Base-by-base conservation (phyloP, 2,797 vertebrate genomes). In the Phrynocephalus forsythii region DNA sequence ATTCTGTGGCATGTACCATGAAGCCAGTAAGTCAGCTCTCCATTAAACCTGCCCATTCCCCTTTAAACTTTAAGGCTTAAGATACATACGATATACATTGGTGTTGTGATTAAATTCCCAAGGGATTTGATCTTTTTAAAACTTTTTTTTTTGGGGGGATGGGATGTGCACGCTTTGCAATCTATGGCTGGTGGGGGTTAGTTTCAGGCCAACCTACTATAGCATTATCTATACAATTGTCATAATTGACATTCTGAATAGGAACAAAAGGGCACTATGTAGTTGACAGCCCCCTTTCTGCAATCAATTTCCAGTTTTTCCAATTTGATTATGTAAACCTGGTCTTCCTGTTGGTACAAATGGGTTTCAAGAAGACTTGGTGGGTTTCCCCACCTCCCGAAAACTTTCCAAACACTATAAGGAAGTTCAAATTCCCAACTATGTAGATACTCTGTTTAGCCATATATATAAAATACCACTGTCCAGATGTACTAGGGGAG, bases 141-240 rank as follows among this genome's bases (percentile, higher is more conserved):
- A 26, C 1, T 7, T 71, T 71, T 8, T n/a, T 33, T 72, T 72
- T 16, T 33, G 13, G 30, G 52, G 8, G 52, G 56, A 2, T 6
- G 52, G 68, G 3, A 56, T 56, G 10, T 84, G 38, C 84, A 16
- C 33, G 8, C 68, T 82, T 33, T 77, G 79, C 44, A 82, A 76
- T 56, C 15, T 7, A 77, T 80, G 79, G 87, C 48, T 85, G 84
- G 72, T 85, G 82, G 72, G 48, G 60, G 78, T 38, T 30, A 76
- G 30, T 92, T 94, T 90, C 6, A 3, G 2, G 83, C 93, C 93
- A 91, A 84, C 71, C 7, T 79, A 52, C 73, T 92, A 77, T 91
- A 67, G 15, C 44, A 77, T 87, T 38, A 68, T 77, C 79, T 1
- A 7, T 69, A 82, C 8, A 69, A 30, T 69, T 2, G 63, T 6